Evolutionary conservation across 2,113 vertebrate genomes (phyloP).

Genomic region (Leptodactylus fuscus): DNA sequence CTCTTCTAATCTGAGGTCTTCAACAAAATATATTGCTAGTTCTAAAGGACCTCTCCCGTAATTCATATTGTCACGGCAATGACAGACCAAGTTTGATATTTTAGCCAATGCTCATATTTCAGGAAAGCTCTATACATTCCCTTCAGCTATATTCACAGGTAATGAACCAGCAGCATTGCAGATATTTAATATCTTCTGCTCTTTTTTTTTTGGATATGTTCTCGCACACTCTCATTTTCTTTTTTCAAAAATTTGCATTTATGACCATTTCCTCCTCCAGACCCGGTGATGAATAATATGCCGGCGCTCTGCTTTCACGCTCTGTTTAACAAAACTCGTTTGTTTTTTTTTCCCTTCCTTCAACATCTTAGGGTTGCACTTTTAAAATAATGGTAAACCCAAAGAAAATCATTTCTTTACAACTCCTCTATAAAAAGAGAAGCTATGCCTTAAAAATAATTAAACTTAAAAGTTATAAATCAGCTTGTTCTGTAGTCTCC

Average conservation of each 20-base stretch:
- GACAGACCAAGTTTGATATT: not conserved
- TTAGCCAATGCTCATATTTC: not conserved
- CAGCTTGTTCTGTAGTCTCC: constrained; percentile 67
- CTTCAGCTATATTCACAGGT: not conserved
- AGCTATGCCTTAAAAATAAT: constrained; percentile 74
- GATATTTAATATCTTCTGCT: constrained; percentile 14
- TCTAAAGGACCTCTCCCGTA: not conserved
- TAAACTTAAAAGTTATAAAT: constrained; percentile 74
- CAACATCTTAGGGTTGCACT: constrained; percentile 21
- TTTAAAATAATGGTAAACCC: constrained; percentile 59
- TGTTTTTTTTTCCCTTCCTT: not conserved
- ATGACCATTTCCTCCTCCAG: constrained; percentile 18
- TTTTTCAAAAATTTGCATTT: constrained; percentile 3
- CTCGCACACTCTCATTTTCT: not conserved
- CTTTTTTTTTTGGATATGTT: constrained; percentile 11
- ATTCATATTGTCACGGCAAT: not conserved
- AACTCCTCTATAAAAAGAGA: constrained; percentile 73
- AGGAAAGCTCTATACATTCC: not conserved
- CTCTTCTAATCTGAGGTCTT: not conserved
- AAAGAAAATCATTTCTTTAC: constrained; percentile 68
- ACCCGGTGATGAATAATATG: constrained; percentile 18
- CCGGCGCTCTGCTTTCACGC: constrained; percentile 34
- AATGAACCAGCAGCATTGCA: constrained; percentile 11
- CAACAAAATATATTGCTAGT: not conserved
- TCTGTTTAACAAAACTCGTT: constrained; percentile 47